A percentile compares a stretch with the other conserved stretches of the same genome.
phyloP scores from a whole-genome alignment of 2,797 vertebrate species.

The Serranus cabrilla region DNA sequence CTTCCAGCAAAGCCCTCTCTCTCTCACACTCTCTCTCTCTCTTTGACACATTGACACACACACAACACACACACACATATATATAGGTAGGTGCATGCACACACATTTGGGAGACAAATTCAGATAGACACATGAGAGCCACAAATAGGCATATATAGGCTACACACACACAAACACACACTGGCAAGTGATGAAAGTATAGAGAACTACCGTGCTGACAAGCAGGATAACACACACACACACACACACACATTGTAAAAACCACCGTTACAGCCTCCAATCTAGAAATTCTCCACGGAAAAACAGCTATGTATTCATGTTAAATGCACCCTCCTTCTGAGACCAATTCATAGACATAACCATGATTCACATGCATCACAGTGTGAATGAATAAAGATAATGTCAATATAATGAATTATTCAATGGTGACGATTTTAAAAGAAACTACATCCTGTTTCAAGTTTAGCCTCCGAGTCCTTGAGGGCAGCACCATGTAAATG shows the following conservation, averaged over 20 bases:
- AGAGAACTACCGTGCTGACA: slow-evolving; percentile 23
- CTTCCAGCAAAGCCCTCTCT: slow-evolving; percentile 62
- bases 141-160: slow-evolving; percentile 38
- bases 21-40: slow-evolving; percentile 19
- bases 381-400: slow-evolving; percentile 35
- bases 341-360: slow-evolving; percentile 30
- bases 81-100: background rate
- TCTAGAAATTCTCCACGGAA: slow-evolving; percentile 34
- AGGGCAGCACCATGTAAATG: slow-evolving; percentile 57
- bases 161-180: background rate
- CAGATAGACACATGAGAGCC: slow-evolving; percentile 18
- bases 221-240: slow-evolving; percentile 15
- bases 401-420: slow-evolving; percentile 63
- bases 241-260: slow-evolving; percentile 17
- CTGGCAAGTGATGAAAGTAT: slow-evolving; percentile 44
- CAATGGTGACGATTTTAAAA: slow-evolving; percentile 48
- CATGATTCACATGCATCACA: slow-evolving; percentile 46
- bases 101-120: slow-evolving; percentile 27
- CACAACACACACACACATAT: slow-evolving; percentile 11
- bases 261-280: slow-evolving; percentile 7
- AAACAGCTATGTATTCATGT: slow-evolving; percentile 20
- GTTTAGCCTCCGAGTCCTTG: slow-evolving; percentile 55
- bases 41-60: slow-evolving; percentile 24
- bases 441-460: slow-evolving; percentile 50
- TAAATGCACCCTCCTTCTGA: slow-evolving; percentile 29